Percentiles rank a stretch among this genome's conserved stretches.
These are phyloP conservation scores for Microctonus brassicae DNA, from an alignment of 2,888 invertebrate species.

Conservation along the genomic window DNA sequence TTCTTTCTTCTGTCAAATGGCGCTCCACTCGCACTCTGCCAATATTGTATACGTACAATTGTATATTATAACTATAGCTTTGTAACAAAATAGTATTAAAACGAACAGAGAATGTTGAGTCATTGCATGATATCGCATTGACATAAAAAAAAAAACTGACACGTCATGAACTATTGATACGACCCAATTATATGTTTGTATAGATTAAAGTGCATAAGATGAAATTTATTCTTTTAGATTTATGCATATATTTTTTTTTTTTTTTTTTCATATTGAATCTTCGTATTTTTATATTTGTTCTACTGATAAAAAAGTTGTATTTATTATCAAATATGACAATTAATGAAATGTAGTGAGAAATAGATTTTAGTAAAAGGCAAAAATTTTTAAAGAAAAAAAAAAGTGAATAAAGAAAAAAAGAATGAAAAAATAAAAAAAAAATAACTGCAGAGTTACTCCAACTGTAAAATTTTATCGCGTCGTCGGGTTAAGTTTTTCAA, in stretches of 20 bases:
- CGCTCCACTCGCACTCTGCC: slow-evolving; percentile 19
- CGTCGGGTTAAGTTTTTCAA: slow-evolving; percentile 58
- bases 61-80: neutral
- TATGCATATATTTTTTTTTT: slow-evolving; percentile 10
- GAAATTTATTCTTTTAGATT: neutral
- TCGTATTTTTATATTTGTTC: neutral
- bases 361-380: slow-evolving; percentile 9
- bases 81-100: neutral
- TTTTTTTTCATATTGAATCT: slow-evolving; percentile 2
- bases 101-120: neutral
- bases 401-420: slow-evolving; percentile 2
- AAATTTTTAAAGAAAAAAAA: slow-evolving; percentile 8
- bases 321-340: neutral
- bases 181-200: neutral
- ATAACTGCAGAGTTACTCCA: slow-evolving; percentile 46
- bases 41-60: neutral
- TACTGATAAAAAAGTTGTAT: neutral
- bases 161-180: neutral
- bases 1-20: slow-evolving; percentile 2
- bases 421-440: slow-evolving; percentile 8
- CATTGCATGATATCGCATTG: neutral
- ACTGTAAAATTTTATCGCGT: slow-evolving; percentile 62
- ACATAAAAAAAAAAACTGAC: neutral
- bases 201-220: neutral
- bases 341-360: neutral